Evolutionary conservation across 2,113 vertebrate species (phyloP).

Genomic region (Rutilus rutilus): DNA sequence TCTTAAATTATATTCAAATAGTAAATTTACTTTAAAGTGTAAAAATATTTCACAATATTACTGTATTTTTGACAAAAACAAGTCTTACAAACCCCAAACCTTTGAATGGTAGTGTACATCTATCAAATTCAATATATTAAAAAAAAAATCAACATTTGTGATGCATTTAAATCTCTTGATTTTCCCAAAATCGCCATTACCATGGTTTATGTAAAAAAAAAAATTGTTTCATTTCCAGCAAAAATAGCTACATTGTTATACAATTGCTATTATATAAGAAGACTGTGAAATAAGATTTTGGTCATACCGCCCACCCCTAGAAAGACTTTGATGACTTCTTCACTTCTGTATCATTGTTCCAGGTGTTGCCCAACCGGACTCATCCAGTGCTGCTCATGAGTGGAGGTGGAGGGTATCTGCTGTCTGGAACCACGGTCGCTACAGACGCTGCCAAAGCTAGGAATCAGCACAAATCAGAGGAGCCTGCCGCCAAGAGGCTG

Average conservation of each 20-base stretch:
- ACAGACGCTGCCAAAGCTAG: conserved; percentile 66
- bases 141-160: not conserved
- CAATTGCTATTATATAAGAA: not conserved
- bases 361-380: conserved; percentile 95
- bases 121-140: not conserved
- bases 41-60: not conserved
- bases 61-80: not conserved
- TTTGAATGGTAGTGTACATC: not conserved
- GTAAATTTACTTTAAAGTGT: too few species aligned
- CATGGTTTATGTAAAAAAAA: too few species aligned
- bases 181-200: not conserved
- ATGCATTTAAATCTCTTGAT: not conserved
- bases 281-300: conserved; percentile 1
- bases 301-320: not conserved
- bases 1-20: too few species aligned
- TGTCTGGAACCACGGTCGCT: conserved; percentile 88
- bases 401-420: conserved; percentile 90
- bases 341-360: conserved; percentile 22
- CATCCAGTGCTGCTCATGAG: conserved; percentile 94
- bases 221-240: not conserved
- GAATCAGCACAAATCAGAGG: conserved; percentile 69
- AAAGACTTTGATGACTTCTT: not conserved
- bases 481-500: conserved; percentile 86
- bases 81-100: too few species aligned
- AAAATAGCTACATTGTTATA: not conserved